phyloP scores from a whole-genome alignment of 23 tunicate species.

The Corella eumyota region DNA sequence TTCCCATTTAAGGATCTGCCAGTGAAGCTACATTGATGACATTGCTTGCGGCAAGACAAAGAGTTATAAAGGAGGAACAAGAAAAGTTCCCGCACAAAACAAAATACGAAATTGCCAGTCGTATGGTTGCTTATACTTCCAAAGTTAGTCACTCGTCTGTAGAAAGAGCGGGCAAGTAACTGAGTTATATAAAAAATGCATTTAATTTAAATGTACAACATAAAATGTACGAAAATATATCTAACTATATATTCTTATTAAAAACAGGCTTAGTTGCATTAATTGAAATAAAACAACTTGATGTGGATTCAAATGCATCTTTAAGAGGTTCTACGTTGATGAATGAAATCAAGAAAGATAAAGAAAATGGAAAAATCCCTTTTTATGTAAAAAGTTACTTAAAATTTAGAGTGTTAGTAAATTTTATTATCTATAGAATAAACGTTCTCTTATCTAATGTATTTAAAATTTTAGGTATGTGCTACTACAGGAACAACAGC shows the following conservation, averaged over 20 bases:
- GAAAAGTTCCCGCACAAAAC: slow-evolving; percentile 4
- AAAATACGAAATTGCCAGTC: slow-evolving; percentile 10
- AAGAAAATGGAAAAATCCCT: slow-evolving; percentile 47
- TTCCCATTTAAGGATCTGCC: slow-evolving; percentile 30
- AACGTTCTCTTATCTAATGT: no score
- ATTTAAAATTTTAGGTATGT: slow-evolving; percentile 53
- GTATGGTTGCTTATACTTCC: slow-evolving; percentile 38
- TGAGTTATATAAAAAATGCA: no score
- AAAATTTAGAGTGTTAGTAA: no score
- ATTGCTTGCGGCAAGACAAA: slow-evolving; percentile 27
- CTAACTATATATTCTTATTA: no score
- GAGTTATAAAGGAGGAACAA: slow-evolving; percentile 5
- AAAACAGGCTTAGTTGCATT: no score
- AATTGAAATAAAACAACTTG: no score
- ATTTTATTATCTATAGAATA: no score
- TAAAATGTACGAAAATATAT: no score
- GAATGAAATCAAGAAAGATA: slow-evolving; percentile 60
- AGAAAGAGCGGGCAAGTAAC: slow-evolving; percentile 87
- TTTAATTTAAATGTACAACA: no score
- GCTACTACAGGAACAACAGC: slow-evolving; percentile 47
- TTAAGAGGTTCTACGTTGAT: no score
- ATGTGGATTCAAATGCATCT: no score
- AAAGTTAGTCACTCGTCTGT: slow-evolving; percentile 78
- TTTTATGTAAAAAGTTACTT: slow-evolving; percentile 26
- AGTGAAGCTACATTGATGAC: slow-evolving; percentile 39